phyloP scores from a whole-genome alignment of 1,140 invertebrate species.

The Ips nitidus region DNA sequence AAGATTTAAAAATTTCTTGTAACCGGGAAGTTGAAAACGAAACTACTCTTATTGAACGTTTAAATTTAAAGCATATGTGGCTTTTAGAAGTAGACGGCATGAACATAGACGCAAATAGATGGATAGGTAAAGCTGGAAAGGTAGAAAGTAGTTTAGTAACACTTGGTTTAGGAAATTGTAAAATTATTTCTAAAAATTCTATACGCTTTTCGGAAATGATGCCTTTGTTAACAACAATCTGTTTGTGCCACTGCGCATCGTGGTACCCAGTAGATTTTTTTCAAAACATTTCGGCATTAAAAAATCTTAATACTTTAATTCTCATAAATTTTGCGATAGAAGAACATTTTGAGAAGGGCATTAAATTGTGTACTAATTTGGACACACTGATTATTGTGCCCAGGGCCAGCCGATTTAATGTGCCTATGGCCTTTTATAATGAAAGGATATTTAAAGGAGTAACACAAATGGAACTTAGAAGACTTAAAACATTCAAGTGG shows the following conservation, averaged over 20 bases:
- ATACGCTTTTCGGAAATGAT: no score
- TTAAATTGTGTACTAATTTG: slow-evolving; percentile 7
- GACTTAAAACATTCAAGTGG: neutral
- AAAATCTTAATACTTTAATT: neutral
- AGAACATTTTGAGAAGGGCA: slow-evolving; percentile 1
- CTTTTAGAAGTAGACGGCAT: no score
- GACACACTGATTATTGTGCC: slow-evolving; percentile 2
- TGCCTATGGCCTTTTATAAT: neutral
- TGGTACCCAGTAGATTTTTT: neutral
- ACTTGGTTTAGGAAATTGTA: no score
- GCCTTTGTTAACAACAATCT: no score
- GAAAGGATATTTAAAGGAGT: slow-evolving; percentile 1
- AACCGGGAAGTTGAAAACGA: no score
- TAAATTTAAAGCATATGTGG: no score
- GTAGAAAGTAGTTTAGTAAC: no score
- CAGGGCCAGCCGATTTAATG: neutral
- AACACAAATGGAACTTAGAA: neutral
- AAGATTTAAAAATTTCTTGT: no score
- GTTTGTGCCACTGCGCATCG: neutral
- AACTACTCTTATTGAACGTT: no score
- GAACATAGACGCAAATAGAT: no score
- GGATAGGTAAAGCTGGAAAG: no score
- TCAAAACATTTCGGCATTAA: neutral
- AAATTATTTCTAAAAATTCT: no score
- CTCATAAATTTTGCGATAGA: neutral